Conservation (phyloP, 2,888 invertebrate genomes). For the Empis stercorea region DNA sequence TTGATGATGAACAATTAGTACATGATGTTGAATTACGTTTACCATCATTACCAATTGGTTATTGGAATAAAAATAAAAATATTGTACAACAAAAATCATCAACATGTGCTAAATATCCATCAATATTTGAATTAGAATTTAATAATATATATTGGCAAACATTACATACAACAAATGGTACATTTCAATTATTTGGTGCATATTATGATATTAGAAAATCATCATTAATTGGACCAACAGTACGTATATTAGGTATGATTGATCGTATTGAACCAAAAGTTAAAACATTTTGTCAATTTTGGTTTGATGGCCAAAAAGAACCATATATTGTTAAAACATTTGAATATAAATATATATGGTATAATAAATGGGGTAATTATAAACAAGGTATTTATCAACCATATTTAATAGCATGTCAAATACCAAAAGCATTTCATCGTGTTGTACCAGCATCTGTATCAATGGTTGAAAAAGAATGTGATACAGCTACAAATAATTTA, state of each 20-base stretch:
- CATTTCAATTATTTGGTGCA: constrained; percentile 81
- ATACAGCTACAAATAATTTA: constrained; percentile 73
- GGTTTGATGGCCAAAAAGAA: constrained; percentile 74
- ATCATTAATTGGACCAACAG: constrained; percentile 68
- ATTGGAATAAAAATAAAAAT: constrained; percentile 73
- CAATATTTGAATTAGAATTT: constrained; percentile 80
- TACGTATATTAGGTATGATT: constrained; percentile 78
- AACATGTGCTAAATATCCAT: constrained; percentile 73
- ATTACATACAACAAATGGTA: constrained; percentile 66
- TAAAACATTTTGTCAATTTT: constrained; percentile 74
- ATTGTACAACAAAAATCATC: constrained; percentile 36
- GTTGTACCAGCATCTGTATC: constrained; percentile 73
- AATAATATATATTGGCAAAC: constrained; percentile 92
- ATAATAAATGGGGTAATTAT: constrained; percentile 88
- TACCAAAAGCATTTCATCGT: constrained; percentile 60
- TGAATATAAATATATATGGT: constrained; percentile 91
- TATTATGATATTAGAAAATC: constrained; percentile 71
- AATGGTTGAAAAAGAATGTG: constrained; percentile 71
- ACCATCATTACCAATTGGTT: constrained; percentile 72
- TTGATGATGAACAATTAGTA: constrained; percentile 58
- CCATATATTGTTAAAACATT: constrained; percentile 69
- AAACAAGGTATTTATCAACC: constrained; percentile 84
- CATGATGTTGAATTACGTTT: constrained; percentile 65
- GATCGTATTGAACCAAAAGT: constrained; percentile 76
- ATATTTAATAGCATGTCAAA: constrained; percentile 76